Conservation (phyloP, 2,888 invertebrate species). For the Argynnis bischoffii region DNA sequence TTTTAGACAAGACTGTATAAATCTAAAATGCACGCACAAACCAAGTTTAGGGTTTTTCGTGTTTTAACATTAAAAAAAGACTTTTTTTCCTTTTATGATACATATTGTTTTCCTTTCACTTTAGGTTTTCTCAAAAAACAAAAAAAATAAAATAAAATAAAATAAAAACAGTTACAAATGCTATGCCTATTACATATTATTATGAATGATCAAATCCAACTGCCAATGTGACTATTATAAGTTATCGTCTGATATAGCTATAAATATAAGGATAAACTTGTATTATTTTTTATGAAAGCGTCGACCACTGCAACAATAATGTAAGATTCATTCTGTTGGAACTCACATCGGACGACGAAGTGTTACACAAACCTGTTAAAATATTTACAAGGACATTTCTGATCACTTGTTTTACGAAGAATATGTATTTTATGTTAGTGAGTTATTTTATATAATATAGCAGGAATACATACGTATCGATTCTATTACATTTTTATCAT, state of each 20-base stretch:
- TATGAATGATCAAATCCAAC: slow-evolving; percentile 14
- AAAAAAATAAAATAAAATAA: too few relatives aligned
- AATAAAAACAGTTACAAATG: background rate
- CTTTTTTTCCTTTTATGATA: too few relatives aligned
- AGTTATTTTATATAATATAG: background rate
- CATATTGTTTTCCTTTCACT: too few relatives aligned
- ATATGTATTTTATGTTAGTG: slow-evolving; percentile 22
- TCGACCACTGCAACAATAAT: slow-evolving; percentile 14
- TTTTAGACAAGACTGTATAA: too few relatives aligned
- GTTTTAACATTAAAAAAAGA: too few relatives aligned
- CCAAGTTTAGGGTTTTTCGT: too few relatives aligned
- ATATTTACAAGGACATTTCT: slow-evolving; percentile 52
- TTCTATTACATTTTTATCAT: background rate
- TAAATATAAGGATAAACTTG: slow-evolving; percentile 18
- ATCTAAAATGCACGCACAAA: too few relatives aligned
- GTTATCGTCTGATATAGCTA: slow-evolving; percentile 15
- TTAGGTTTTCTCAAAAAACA: too few relatives aligned
- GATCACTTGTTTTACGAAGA: slow-evolving; percentile 41
- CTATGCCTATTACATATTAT: background rate
- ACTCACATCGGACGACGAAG: slow-evolving; percentile 40
- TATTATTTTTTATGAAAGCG: slow-evolving; percentile 12
- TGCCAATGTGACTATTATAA: slow-evolving; percentile 36
- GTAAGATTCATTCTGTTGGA: slow-evolving; percentile 36
- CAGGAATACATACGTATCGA: background rate
- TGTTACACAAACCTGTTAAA: slow-evolving; percentile 53